Percentiles rank a stretch among this genome's conserved stretches.
Conservation (phyloP, 2,888 invertebrate genomes). For the Petrolisthes manimaculis region DNA sequence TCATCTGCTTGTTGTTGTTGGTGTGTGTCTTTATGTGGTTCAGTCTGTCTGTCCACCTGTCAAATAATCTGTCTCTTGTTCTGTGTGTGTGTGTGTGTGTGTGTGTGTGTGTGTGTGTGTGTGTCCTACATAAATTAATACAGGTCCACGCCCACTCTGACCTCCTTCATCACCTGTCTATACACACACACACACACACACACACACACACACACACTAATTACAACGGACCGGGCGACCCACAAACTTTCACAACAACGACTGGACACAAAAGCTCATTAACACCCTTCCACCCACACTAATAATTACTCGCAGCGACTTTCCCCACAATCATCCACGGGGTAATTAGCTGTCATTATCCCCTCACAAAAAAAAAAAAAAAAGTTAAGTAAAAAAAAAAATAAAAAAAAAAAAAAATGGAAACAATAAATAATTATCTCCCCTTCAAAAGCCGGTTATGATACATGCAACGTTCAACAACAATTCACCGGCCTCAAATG, state of each 20-base stretch:
- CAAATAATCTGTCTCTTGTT: neutral
- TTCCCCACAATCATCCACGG: too few relatives aligned
- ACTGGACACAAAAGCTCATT: neutral
- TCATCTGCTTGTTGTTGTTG: too few relatives aligned
- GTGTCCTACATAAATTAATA: neutral
- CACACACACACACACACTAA: too few relatives aligned
- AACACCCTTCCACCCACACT: too few relatives aligned
- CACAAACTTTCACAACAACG: neutral
- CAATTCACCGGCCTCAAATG: too few relatives aligned
- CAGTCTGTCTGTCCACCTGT: too few relatives aligned
- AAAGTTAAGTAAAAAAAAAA: neutral
- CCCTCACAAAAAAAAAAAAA: neutral
- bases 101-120: conserved; percentile 13
- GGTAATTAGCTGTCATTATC: neutral
- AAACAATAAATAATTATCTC: conserved; percentile 8
- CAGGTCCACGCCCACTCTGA: too few relatives aligned
- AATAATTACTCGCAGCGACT: too few relatives aligned
- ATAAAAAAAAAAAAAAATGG: neutral
- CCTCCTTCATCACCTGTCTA: neutral
- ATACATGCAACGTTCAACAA: too few relatives aligned
- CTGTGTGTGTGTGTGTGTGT: conserved; percentile 2
- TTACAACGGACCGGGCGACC: too few relatives aligned
- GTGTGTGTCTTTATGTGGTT: too few relatives aligned
- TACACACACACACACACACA: neutral
- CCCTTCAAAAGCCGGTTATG: too few relatives aligned